phyloP scores from a whole-genome alignment of 2,797 vertebrate species.

The Acipenser ruthenus region DNA sequence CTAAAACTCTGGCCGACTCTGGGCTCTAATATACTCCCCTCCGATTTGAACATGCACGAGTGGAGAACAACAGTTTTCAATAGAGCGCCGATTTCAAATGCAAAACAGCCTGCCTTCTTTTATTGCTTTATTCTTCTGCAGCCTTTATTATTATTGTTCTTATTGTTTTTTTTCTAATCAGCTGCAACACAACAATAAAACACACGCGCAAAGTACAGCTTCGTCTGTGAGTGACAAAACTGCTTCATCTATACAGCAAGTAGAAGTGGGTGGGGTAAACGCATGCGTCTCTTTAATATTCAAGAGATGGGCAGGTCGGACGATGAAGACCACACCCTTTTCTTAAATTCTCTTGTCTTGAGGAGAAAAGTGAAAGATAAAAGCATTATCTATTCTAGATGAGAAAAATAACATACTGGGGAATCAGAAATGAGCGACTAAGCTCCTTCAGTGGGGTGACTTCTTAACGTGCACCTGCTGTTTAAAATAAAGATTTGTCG shows the following conservation, averaged over 20 bases:
- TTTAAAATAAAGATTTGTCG: too few relatives aligned
- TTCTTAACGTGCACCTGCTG: too few relatives aligned
- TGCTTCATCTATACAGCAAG: conserved; percentile 69
- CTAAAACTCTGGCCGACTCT: conserved; percentile 66
- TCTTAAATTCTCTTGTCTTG: conserved; percentile 4
- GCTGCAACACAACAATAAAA: conserved; percentile 42
- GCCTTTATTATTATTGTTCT: conserved; percentile 51
- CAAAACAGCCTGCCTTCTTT: conserved; percentile 66
- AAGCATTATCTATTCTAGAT: conserved; percentile 6
- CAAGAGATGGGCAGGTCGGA: conserved; percentile 52
- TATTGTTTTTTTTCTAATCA: conserved; percentile 62
- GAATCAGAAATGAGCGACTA: background rate
- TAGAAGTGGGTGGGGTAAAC: conserved; percentile 50
- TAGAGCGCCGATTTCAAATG: conserved; percentile 66
- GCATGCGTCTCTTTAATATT: conserved; percentile 67
- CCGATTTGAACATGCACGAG: conserved; percentile 79
- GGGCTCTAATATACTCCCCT: conserved; percentile 75
- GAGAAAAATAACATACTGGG: conserved; percentile 3
- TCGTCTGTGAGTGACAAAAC: conserved; percentile 61
- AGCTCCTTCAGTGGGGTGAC: too few relatives aligned
- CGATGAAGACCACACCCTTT: conserved; percentile 24
- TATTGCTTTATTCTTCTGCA: conserved; percentile 48
- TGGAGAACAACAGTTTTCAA: conserved; percentile 68
- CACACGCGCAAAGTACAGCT: conserved; percentile 64
- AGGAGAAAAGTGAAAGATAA: conserved; percentile 11